Evolutionary conservation across 2,888 invertebrate species (phyloP), one percentile per base, ranked within the genome.

Genomic region (Arge pagana): DNA sequence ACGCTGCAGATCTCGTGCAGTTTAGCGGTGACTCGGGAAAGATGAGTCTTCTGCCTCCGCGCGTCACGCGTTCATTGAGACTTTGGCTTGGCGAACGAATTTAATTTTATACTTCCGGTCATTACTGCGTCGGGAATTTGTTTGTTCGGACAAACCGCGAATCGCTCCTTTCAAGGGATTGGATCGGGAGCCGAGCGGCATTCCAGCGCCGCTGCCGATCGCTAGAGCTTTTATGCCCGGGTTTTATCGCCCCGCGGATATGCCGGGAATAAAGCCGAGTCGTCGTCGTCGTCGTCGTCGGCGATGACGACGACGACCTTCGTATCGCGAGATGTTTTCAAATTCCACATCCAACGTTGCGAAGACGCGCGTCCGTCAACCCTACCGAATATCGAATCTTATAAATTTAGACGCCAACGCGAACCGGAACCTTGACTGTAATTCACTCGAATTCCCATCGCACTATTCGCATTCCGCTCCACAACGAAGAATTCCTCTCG

Each of bases 81-180:
- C 45, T 45, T 45, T 45, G 45, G 45, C 45, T 24, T 15, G 18
- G 23, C 23, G 45, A 15, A 33, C 61, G 53, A 58, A 58, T 64
- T 63, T 67, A 67, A 67, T 63, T 67, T 42, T 28, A 63, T 55
- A 65, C 61, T 66, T 67, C 66, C 67, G 65, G 56, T 57, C 53
- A 61, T n/a, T n/a, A n/a, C 15, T 35, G 45, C 45, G 23, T 45
- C 18, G 15, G 45, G 45, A 45, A 45, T 45, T 45, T 45, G 45
- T 45, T 45, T 45, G 35, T 45, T 45, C 18, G 23, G 8, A 33
- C 3, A n/a, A 45, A 45, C 45, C 23, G 18, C 31, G 33, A 23
- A 33, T n/a, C 33, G 8, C 21, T 31, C 45, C 45, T 45, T 33
- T 45, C 31, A 33, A 21, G 45, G 45, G 35, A 16, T 33, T 45